Base-by-base conservation (phyloP, 92 coral and sea anemone species). In the Epizoanthus fatuus region DNA sequence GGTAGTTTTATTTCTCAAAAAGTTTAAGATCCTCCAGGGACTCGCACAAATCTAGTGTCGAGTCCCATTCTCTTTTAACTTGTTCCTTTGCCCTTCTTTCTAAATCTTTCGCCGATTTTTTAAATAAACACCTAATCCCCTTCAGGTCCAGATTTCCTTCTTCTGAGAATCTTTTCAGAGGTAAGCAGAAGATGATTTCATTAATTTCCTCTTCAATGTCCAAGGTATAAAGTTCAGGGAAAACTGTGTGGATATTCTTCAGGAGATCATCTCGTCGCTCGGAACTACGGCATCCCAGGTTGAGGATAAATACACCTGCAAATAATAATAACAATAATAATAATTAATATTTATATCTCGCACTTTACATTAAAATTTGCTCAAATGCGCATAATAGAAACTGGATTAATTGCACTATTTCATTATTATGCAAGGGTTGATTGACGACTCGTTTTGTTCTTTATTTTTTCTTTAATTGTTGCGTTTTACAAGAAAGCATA, bases 281-380 rank as follows among this genome's bases (percentile, higher is more conserved):
- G 3, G 90, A 53, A 80, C 89, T 81, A 42, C 93, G 93, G 62
- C 98, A 96, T 14, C 84, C 96, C 73, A 96, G 93, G 89, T 96
- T 95, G 55, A 96, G 90, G 20, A 95, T 78, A 39, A 96, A 90
- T 37, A 94, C 98, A 45, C 99, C 99, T 92, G 72, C 65, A 68
- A 84, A 1, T 22, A 15, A 1, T 7, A 47, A 47, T 1, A 1
- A 22, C 0, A 22, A 22, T 22, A 22, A 22, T 22, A 22, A 29
- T 29, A 29, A 29, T 29, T 29, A 29, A 29, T 29, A 29, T 29
- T 29, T 29, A 29, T 29, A 29, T 29, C 35, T 0, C 1, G 35
- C 35, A 29, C 35, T 29, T 29, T 29, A 29, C 35, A 2, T 29
- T 29, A 29, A 29, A 1, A 29, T 29, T n/a, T n/a, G n/a, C n/a